phyloP scores from a whole-genome alignment of 2,888 invertebrate genomes.

The Acleris literana region DNA sequence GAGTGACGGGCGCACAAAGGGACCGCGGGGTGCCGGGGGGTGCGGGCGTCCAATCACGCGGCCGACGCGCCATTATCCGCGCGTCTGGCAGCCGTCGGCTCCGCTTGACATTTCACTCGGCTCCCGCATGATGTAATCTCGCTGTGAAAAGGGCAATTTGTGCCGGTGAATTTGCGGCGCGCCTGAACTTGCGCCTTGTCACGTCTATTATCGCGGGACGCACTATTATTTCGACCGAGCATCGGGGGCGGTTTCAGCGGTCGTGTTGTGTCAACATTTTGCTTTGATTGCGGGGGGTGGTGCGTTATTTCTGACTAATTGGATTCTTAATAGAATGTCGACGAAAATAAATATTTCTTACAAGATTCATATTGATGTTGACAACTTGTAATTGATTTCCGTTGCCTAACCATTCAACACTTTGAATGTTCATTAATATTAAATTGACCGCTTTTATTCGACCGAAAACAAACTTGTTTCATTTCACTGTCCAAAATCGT shows the following conservation, averaged over 20 bases:
- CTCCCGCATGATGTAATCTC: slow-evolving; percentile 84
- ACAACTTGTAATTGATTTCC: not conserved
- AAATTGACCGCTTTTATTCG: not conserved
- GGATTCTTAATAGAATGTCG: slow-evolving; percentile 27
- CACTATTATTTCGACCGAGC: slow-evolving; percentile 50
- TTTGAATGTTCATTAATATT: not conserved
- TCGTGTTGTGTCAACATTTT: slow-evolving; percentile 49
- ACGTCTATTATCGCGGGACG: slow-evolving; percentile 71
- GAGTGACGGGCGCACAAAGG: slow-evolving; percentile 79
- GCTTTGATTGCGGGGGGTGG: slow-evolving; percentile 32
- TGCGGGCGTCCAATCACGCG: slow-evolving; percentile 79
- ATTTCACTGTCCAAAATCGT: no score
- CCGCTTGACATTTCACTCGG: slow-evolving; percentile 84
- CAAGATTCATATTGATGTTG: not conserved
- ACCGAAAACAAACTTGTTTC: not conserved
- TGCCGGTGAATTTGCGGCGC: slow-evolving; percentile 82
- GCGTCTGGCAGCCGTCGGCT: slow-evolving; percentile 83
- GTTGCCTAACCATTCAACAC: not conserved
- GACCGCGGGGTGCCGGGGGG: slow-evolving; percentile 62
- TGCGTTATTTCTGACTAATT: slow-evolving; percentile 21
- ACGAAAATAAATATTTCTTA: not conserved
- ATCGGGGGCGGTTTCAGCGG: slow-evolving; percentile 46
- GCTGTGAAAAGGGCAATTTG: slow-evolving; percentile 84
- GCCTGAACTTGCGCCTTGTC: slow-evolving; percentile 78
- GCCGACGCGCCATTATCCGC: slow-evolving; percentile 84